Evolutionary conservation across 2,113 vertebrate genomes (phyloP), one percentile per base, ranked within the genome.

Genomic region (Megaceryle torquata): DNA sequence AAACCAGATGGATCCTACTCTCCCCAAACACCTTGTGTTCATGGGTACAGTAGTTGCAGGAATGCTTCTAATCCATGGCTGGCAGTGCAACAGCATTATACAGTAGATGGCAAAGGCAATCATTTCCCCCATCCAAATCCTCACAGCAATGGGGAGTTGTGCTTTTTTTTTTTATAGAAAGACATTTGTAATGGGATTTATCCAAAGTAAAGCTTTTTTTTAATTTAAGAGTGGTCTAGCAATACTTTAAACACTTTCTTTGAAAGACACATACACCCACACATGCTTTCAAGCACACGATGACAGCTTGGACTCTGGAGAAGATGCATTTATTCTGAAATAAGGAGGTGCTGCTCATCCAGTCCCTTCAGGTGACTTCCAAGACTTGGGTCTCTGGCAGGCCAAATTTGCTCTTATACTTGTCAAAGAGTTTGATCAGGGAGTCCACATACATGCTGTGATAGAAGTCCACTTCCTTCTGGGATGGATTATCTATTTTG

Each of bases 341-440:
- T 28, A 31, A 94, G 20, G 21, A 69, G 53, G 9, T 44, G 72
- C 46, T 82, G 35, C 76, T 90, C 53, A 80, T 28, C 51, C 88
- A 80, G n/a, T 35, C 77, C 48, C 65, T 76, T 99, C 98, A 99
- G 86, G 98, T 98, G 95, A 99, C 98, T 88, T 98, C 95, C 92
- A 99, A 97, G 72, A 97, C 50, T 59, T 99, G 99, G 0, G 98
- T 98, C 88, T 99, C 99, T 2, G 97, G 98, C 88, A 99, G 97
- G 44, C 99, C 99, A 26, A 98, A 99, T 63, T 98, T 98, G 50
- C 98, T 98, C 97, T 99, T 99, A 91, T 99, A 98, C 81, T 98
- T 98, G 95, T 99, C 98, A 41, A 99, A 99, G 63, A 99, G 99
- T 86, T 98, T 98, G 83, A 97, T 96, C 46, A 99, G 98, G 59